These are phyloP conservation scores for Pecten maximus DNA, from an alignment of 2,888 invertebrate species.

Conservation along the genomic window DNA sequence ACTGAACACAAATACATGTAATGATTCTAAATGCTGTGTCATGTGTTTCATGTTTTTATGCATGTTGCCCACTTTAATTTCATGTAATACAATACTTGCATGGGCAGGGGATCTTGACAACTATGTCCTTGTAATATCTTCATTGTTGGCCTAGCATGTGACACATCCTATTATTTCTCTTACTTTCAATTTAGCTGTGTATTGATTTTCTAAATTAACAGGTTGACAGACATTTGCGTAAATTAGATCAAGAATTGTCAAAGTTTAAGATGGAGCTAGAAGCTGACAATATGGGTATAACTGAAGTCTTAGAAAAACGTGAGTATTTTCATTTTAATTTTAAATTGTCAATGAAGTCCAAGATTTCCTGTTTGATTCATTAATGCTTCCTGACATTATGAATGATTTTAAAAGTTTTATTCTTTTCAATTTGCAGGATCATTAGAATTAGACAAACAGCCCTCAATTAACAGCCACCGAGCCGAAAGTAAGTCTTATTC, in stretches of 20 bases:
- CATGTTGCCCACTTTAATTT: too few relatives aligned
- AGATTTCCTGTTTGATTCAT: too few relatives aligned
- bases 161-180: too few relatives aligned
- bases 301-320: conserved; percentile 95
- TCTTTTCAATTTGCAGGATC: conserved; percentile 86
- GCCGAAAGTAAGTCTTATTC: conserved; percentile 82
- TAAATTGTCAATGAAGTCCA: neutral
- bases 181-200: neutral
- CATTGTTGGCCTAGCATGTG: too few relatives aligned
- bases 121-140: too few relatives aligned
- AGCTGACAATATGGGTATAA: conserved; percentile 99
- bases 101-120: too few relatives aligned
- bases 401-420: conserved; percentile 30
- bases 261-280: conserved; percentile 99
- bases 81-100: too few relatives aligned
- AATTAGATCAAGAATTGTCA: conserved; percentile 94
- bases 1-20: too few relatives aligned
- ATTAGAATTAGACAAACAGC: conserved; percentile 90
- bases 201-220: conserved; percentile 58
- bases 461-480: conserved; percentile 74
- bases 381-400: too few relatives aligned
- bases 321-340: conserved; percentile 50
- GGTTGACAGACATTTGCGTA: conserved; percentile 93
- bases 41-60: too few relatives aligned
- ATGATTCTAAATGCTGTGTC: too few relatives aligned